A percentile compares a stretch with the other conserved stretches of the same genome.
These are phyloP conservation scores for Spinibarbus caldwelli DNA, from an alignment of 2,797 vertebrate genomes.

Conservation along the genomic window DNA sequence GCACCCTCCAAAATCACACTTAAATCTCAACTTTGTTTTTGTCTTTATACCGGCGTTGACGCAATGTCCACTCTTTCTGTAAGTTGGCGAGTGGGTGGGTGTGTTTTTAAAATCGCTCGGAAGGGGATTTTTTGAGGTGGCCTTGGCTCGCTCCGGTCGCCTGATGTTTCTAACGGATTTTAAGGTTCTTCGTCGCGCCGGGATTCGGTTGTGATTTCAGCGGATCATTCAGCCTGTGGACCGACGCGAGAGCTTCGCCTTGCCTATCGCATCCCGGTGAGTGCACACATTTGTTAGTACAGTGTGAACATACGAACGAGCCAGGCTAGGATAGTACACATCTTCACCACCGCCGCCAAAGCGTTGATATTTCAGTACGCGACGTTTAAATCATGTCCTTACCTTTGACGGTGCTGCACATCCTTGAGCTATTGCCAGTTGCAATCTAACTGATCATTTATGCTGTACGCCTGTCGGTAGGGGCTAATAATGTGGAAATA, in stretches of 20 bases:
- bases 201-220: conserved; percentile 38
- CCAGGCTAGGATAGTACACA: conserved; percentile 16
- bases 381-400: conserved; percentile 53
- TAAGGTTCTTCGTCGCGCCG: conserved; percentile 75
- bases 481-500: conserved; percentile 70
- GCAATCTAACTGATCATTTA: conserved; percentile 63
- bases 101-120: conserved; percentile 51
- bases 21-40: conserved; percentile 58
- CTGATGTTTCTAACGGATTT: conserved; percentile 81
- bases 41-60: conserved; percentile 48
- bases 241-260: conserved; percentile 34
- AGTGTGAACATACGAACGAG: conserved; percentile 13
- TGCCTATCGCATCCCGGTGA: conserved; percentile 47
- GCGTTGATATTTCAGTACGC: conserved; percentile 13
- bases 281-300: conserved; percentile 33
- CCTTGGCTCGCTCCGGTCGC: conserved; percentile 36
- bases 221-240: conserved; percentile 37
- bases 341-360: neutral
- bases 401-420: conserved; percentile 65
- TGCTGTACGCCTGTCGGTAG: conserved; percentile 64
- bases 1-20: conserved; percentile 38
- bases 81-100: conserved; percentile 58
- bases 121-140: conserved; percentile 39
- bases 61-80: conserved; percentile 57
- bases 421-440: conserved; percentile 64